phyloP scores from a whole-genome alignment of 2,113 vertebrate species.

The Amazona vittata region DNA sequence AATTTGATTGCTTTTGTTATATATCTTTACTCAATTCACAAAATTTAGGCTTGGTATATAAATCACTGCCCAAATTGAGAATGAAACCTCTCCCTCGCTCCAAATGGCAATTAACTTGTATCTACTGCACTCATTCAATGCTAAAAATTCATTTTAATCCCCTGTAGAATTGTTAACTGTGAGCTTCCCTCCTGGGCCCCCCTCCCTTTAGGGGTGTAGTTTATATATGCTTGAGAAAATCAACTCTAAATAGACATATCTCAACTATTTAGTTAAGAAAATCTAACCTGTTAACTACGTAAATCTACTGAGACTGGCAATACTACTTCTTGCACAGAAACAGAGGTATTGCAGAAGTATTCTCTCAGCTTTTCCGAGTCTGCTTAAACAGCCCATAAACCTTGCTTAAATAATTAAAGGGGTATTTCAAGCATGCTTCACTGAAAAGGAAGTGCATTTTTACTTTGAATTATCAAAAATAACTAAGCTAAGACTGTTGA shows the following conservation, averaged over 20 bases:
- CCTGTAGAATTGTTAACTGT: slow-evolving; percentile 27
- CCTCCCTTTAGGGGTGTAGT: background rate
- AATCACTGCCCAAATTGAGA: background rate
- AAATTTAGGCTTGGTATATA: background rate
- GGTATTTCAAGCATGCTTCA: background rate
- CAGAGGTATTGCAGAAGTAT: background rate
- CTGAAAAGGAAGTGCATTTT: background rate
- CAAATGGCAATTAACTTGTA: background rate
- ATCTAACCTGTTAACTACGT: background rate
- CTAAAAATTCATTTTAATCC: slow-evolving; percentile 25
- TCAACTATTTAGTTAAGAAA: slow-evolving; percentile 30
- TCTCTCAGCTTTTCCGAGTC: background rate
- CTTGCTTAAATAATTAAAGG: background rate
- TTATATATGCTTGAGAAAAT: slow-evolving; percentile 43
- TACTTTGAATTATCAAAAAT: background rate
- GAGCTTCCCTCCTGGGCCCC: background rate
- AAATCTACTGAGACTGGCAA: background rate
- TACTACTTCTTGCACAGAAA: background rate
- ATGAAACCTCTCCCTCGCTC: background rate
- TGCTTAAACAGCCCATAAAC: background rate
- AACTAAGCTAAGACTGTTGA: background rate
- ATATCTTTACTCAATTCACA: background rate
- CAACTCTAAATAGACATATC: background rate
- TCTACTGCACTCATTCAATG: background rate
- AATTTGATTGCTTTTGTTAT: background rate